These are phyloP conservation scores for Eucidaris tribuloides DNA, from an alignment of 35 echinoderm and acorn worm species.

Conservation along the genomic window DNA sequence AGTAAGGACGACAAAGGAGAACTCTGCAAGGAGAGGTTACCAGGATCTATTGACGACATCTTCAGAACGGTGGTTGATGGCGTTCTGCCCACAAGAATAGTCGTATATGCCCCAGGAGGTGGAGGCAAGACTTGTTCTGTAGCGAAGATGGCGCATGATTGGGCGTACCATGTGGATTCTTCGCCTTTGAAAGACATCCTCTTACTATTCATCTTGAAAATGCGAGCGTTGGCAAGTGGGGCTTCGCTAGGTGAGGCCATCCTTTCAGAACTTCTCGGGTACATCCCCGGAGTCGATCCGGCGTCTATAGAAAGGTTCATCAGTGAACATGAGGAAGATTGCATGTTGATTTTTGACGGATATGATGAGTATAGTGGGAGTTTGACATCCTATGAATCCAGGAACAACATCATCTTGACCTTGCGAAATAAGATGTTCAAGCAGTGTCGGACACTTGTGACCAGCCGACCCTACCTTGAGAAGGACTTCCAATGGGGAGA, in stretches of 20 bases:
- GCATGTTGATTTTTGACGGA: not conserved
- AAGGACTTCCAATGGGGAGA: not conserved
- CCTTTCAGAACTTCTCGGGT: not conserved
- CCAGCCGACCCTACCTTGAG: conserved; percentile 1
- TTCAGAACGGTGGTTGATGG: not conserved
- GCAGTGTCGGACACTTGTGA: not conserved
- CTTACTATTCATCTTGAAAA: not conserved
- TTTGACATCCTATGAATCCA: not conserved
- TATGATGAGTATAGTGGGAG: conserved; percentile 7
- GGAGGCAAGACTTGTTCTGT: not conserved
- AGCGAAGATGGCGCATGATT: conserved; percentile 13
- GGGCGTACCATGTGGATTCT: not conserved
- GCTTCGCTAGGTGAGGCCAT: not conserved
- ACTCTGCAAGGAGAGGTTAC: not conserved
- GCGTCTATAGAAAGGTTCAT: conserved; percentile 1
- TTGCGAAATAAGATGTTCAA: not conserved
- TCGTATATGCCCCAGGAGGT: not conserved
- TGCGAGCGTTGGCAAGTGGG: not conserved
- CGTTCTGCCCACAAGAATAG: not conserved
- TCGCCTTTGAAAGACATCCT: not conserved
- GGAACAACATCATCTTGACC: not conserved
- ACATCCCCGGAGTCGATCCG: not conserved
- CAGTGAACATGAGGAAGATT: not conserved
- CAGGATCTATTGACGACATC: not conserved
- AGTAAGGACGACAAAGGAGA: not conserved